Conservation (phyloP, 2,888 invertebrate genomes). For the Cephus spinipes region DNA sequence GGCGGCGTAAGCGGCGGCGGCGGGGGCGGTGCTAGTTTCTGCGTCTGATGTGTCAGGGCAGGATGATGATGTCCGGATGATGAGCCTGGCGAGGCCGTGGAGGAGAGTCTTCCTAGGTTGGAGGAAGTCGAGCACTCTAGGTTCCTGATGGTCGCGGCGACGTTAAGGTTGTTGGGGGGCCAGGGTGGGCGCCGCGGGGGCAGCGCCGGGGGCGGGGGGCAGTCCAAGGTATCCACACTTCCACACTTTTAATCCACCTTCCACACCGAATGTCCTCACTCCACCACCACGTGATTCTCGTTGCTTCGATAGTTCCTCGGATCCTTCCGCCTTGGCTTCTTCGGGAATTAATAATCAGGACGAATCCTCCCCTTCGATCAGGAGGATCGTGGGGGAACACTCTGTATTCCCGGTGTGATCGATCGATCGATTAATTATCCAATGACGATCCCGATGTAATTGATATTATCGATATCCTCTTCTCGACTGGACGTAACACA, state of each 20-base stretch:
- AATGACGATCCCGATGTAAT: neutral
- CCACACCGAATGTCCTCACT: conserved; percentile 49
- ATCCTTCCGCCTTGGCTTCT: neutral
- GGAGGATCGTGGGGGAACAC: neutral
- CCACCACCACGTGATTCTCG: conserved; percentile 31
- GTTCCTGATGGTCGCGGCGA: conserved; percentile 42
- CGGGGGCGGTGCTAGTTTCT: conserved; percentile 24
- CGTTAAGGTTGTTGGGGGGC: conserved; percentile 67
- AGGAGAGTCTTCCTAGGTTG: neutral
- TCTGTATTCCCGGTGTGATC: neutral
- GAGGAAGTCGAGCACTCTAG: conserved; percentile 38
- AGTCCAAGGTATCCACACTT: conserved; percentile 67
- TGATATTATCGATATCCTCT: neutral
- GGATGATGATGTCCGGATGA: conserved; percentile 4
- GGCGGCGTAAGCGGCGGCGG: conserved; percentile 61
- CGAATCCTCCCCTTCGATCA: neutral
- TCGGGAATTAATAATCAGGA: neutral
- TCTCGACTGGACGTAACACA: neutral
- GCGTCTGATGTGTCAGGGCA: neutral
- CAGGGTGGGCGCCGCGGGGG: conserved; percentile 66
- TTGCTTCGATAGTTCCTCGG: neutral
- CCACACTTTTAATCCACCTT: conserved; percentile 63
- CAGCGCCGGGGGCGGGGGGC: conserved; percentile 68
- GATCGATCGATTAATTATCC: neutral
- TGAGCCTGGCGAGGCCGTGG: conserved; percentile 5